Conservation (phyloP, 2,113 vertebrate genomes). For the Perca schrenkii region DNA sequence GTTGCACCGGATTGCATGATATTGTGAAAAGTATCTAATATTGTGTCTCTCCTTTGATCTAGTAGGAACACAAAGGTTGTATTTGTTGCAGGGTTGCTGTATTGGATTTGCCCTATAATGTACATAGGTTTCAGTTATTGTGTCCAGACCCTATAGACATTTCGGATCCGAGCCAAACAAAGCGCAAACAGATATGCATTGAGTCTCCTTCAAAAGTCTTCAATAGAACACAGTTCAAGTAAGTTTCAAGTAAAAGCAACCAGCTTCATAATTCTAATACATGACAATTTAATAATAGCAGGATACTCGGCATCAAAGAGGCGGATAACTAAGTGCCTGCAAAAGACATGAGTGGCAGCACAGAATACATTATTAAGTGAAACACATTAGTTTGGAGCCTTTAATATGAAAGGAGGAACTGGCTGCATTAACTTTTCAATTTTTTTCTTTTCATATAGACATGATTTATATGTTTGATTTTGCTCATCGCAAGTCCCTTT, state of each 20-base stretch:
- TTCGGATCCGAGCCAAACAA: constrained; percentile 2
- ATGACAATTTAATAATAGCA: neutral
- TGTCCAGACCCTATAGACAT: neutral
- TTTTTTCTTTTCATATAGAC: neutral
- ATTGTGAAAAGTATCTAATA: neutral
- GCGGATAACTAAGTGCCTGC: neutral
- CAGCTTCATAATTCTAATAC: neutral
- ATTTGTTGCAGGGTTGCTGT: neutral
- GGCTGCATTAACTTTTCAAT: neutral
- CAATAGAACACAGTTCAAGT: neutral
- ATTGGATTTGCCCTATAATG: neutral
- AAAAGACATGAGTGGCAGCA: constrained; percentile 3
- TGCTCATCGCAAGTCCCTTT: neutral
- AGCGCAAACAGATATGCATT: neutral
- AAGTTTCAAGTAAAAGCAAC: constrained; percentile 1
- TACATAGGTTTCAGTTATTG: neutral
- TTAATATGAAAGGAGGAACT: neutral
- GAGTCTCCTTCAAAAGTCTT: neutral
- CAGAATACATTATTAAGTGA: neutral
- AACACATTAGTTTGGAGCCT: neutral
- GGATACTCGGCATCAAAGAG: neutral
- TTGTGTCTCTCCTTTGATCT: constrained; percentile 31
- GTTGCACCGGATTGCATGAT: constrained; percentile 33
- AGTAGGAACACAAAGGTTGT: constrained; percentile 10
- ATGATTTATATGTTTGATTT: neutral